These are phyloP conservation scores for Thymelicus acteon DNA, from an alignment of 2,888 invertebrate genomes.

Conservation along the genomic window DNA sequence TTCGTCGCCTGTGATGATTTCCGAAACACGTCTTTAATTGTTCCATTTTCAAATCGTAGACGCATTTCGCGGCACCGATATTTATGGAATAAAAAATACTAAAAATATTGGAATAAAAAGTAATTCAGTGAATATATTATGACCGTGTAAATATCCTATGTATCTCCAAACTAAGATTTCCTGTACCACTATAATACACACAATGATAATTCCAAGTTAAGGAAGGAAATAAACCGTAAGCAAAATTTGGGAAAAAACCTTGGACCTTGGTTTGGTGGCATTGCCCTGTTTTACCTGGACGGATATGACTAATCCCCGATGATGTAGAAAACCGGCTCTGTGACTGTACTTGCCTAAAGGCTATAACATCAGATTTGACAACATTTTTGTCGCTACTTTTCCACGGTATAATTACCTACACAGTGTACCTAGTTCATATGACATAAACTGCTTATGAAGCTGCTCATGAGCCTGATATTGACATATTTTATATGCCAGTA, in stretches of 20 bases:
- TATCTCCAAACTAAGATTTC: not conserved
- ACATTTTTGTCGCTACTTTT: conserved; percentile 25
- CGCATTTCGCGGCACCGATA: too few species aligned
- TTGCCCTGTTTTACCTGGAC: conserved; percentile 35
- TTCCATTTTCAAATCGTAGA: too few species aligned
- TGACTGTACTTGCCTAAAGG: conserved; percentile 21
- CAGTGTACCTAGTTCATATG: not conserved
- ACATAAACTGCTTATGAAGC: too few species aligned
- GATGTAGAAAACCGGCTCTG: conserved; percentile 24
- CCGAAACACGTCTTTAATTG: too few species aligned
- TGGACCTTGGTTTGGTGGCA: conserved; percentile 24
- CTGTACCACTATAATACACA: not conserved
- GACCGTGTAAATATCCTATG: not conserved
- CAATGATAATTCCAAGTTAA: not conserved
- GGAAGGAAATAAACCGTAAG: conserved; percentile 13
- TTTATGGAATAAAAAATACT: too few species aligned
- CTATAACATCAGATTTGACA: not conserved
- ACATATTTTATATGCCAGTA: too few species aligned
- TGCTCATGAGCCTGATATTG: too few species aligned
- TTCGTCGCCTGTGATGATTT: too few species aligned
- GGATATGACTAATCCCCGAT: conserved; percentile 28
- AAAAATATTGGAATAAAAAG: too few species aligned
- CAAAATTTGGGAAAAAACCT: conserved; percentile 21
- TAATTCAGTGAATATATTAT: too few species aligned
- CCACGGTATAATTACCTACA: conserved; percentile 2